These are phyloP conservation scores for Leistus spinibarbis DNA, from an alignment of 2,888 invertebrate species.

Conservation along the genomic window DNA sequence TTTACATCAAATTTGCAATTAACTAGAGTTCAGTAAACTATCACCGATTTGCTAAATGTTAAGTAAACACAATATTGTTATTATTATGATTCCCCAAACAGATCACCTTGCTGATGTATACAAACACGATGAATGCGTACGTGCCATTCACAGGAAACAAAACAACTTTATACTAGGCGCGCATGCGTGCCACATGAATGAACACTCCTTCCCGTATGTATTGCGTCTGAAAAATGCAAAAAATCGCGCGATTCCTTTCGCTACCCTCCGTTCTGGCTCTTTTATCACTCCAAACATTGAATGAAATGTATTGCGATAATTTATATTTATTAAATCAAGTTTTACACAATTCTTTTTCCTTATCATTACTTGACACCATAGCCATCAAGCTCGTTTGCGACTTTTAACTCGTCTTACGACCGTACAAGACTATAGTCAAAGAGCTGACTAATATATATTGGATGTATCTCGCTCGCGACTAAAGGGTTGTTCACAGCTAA, in stretches of 20 bases:
- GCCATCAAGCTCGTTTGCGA: too few relatives aligned
- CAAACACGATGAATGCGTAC: constrained; percentile 38
- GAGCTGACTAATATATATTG: too few relatives aligned
- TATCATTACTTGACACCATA: too few relatives aligned
- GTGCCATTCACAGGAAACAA: constrained; percentile 38
- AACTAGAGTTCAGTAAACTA: constrained; percentile 17
- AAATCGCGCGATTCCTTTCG: constrained; percentile 13
- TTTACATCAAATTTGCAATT: constrained; percentile 24
- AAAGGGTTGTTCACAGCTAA: too few relatives aligned
- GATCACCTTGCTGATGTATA: constrained; percentile 29
- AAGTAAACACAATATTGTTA: constrained; percentile 29
- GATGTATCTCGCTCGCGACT: too few relatives aligned
- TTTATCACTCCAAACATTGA: too few relatives aligned
- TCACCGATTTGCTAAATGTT: constrained; percentile 23
- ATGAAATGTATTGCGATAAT: too few relatives aligned
- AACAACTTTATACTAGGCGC: constrained; percentile 13
- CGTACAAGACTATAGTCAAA: too few relatives aligned
- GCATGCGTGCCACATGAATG: constrained; percentile 10
- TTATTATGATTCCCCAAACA: constrained; percentile 14
- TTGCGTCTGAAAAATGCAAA: constrained; percentile 27
- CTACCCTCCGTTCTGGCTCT: too few relatives aligned
- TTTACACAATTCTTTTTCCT: too few relatives aligned
- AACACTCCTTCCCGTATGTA: constrained; percentile 23
- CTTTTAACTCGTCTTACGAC: too few relatives aligned
- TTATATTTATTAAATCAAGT: too few relatives aligned